Base-by-base conservation (phyloP, 2,113 vertebrate species). In the Protobothrops mucrosquamatus region DNA sequence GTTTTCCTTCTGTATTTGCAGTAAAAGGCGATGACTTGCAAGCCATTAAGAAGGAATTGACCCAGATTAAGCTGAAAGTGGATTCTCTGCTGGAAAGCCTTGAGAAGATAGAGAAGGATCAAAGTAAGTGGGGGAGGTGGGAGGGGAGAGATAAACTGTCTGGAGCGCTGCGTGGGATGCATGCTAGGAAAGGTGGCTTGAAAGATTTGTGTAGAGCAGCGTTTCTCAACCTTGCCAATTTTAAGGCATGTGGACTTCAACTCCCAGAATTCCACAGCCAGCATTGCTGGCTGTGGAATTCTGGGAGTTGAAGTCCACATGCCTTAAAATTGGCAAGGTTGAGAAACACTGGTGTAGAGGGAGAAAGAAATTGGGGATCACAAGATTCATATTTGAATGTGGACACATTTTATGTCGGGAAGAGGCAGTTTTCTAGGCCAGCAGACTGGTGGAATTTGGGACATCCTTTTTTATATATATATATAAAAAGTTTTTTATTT, bases 1-100 rank as follows among this genome's bases (percentile, higher is more conserved):
- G 57, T 11, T 14, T 29, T 51, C 24, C 8, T 86, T 89, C 56
- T 94, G 9, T 88, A 5, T 94, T 87, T 87, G 94, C 93, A 98
- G 98, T 99, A 97, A 98, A 98, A 97, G 97, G 96, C 4, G 98
- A 98, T 91, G 98, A 99, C 54, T 97, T 99, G 92, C 98, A 99
- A 96, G 97, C 98, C 93, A 98, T 99, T 94, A 99, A 99, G 97
- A 98, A 98, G 94, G 98, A 99, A 91, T 97, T 99, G 92, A 98
- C 98, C 9, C 98, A 98, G 97, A 98, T 99, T 96, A 99, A 99
- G 94, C 98, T 98, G 97, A 99, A 98, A 96, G 98, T 99, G 97
- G 98, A 99, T 95, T 98, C 98, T 93, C 97, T 99, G 87, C 97
- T 99, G 96, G 98, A 98, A 95, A 98, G 97, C 95, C 96, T 99